These are phyloP conservation scores for Drusus annulatus DNA, from an alignment of 1,140 invertebrate species.

Conservation along the genomic window DNA sequence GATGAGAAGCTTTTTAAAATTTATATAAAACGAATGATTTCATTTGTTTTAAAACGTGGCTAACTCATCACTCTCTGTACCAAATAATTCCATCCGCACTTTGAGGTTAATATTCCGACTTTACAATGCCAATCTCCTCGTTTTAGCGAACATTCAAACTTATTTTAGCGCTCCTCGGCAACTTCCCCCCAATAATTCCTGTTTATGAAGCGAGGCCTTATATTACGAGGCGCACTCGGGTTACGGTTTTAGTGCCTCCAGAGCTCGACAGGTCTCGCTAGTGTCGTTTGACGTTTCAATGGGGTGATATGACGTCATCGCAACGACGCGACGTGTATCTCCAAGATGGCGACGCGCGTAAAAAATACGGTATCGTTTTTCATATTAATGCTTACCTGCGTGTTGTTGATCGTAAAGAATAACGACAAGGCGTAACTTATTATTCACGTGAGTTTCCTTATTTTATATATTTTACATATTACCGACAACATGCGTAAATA, in stretches of 20 bases:
- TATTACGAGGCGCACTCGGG: neutral
- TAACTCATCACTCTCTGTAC: neutral
- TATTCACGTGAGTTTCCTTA: conserved; percentile 1
- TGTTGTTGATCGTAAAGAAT: conserved; percentile 18
- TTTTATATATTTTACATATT: no score
- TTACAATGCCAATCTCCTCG: conserved; percentile 12
- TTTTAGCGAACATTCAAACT: conserved; percentile 20
- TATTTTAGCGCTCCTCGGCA: conserved; percentile 12
- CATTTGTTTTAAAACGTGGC: no score
- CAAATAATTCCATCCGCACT: neutral
- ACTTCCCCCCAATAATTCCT: conserved; percentile 15
- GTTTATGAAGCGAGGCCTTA: conserved; percentile 5
- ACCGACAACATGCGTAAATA: no score
- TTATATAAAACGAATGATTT: no score
- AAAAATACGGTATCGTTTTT: conserved; percentile 7
- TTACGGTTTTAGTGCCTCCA: conserved; percentile 26
- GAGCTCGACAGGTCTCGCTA: conserved; percentile 1
- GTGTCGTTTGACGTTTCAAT: conserved; percentile 29
- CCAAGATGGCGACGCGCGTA: conserved; percentile 8
- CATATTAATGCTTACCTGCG: neutral
- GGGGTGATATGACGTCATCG: conserved; percentile 2
- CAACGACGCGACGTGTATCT: no score
- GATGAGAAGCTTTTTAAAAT: no score
- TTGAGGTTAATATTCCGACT: conserved; percentile 3
- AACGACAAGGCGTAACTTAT: neutral